Base-by-base conservation (phyloP, 2,797 vertebrate genomes). In the Microctenopoma stevenorrisi region DNA sequence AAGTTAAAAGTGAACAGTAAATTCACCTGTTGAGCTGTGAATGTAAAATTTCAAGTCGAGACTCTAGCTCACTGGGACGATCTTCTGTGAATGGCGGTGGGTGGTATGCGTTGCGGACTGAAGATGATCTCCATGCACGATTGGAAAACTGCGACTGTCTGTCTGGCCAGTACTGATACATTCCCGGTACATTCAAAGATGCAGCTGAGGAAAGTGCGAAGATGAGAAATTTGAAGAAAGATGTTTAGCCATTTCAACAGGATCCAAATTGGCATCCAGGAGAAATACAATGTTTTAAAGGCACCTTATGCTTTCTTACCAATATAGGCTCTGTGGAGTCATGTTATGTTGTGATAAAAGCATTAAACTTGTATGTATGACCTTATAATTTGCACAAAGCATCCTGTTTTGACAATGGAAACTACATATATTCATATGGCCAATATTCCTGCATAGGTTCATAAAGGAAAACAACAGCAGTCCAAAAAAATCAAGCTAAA, bases 1-100 rank as follows among this genome's bases (percentile, higher is more conserved):
- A 30, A 22, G 35, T 43, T 30, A 40, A 55, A 53, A 16, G 3
- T 12, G 5, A 26, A 44, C 28, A 3, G 6, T 13, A 43, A 59
- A 53, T 82, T 70, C 73, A 97, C 97, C 97, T 97, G 91, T 95
- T 95, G 57, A 99, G 93, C 83, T 99, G 97, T 37, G 92, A 94
- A 78, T 98, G 96, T 74, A 99, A 91, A 70, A 96, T 88, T 74
- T 98, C 95, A 26, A 99, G 93, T 70, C 94, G 94, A 70, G 94
- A 93, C 74, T 96, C 95, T 0, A 99, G 94, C 63, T 96, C 94
- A n/a, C 73, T 82, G 0, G 94, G 88, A 68, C 93, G 87, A 60
- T 88, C 87, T 68, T 95, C 94, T 8, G 89, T 56, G 75, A 93
- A 90, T 1, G 81, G 85, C 5, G 91, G 88, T 0, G 81, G 74